A percentile compares a stretch with the other conserved stretches of the same genome.
Evolutionary conservation across 2,888 invertebrate species (phyloP).

Genomic region (Tubulanus polymorphus): DNA sequence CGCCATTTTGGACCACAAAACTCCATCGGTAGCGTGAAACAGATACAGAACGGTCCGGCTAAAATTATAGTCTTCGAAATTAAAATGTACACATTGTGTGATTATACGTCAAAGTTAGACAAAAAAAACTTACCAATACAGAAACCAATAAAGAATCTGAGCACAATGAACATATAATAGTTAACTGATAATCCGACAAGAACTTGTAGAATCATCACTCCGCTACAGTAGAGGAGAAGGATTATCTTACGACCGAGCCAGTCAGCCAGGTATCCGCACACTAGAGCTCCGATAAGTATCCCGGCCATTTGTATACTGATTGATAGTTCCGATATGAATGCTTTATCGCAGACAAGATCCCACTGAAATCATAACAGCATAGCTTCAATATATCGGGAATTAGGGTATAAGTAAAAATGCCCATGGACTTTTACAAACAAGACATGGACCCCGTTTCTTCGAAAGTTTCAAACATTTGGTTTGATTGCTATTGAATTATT

Average conservation of each 20-base stretch:
- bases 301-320: constrained; percentile 28
- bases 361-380: constrained; percentile 24
- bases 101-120: too few relatives aligned
- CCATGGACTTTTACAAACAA: too few relatives aligned
- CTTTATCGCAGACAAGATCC: constrained; percentile 20
- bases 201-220: constrained; percentile 17
- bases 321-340: constrained; percentile 23
- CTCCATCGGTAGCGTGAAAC: constrained; percentile 23
- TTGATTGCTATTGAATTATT: too few relatives aligned
- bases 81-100: too few relatives aligned
- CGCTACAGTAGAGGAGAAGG: constrained; percentile 18
- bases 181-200: constrained; percentile 20
- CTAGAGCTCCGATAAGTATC: constrained; percentile 22
- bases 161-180: constrained; percentile 25
- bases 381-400: too few relatives aligned
- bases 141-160: constrained; percentile 24
- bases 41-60: constrained; percentile 24
- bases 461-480: too few relatives aligned
- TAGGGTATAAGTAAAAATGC: too few relatives aligned
- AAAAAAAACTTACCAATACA: constrained; percentile 14
- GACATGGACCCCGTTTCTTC: too few relatives aligned
- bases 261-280: constrained; percentile 27
- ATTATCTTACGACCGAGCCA: constrained; percentile 25
- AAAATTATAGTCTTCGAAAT: too few relatives aligned
- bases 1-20: constrained; percentile 24